Conservation (phyloP, 2,888 invertebrate genomes). For the Anorthoa munda region DNA sequence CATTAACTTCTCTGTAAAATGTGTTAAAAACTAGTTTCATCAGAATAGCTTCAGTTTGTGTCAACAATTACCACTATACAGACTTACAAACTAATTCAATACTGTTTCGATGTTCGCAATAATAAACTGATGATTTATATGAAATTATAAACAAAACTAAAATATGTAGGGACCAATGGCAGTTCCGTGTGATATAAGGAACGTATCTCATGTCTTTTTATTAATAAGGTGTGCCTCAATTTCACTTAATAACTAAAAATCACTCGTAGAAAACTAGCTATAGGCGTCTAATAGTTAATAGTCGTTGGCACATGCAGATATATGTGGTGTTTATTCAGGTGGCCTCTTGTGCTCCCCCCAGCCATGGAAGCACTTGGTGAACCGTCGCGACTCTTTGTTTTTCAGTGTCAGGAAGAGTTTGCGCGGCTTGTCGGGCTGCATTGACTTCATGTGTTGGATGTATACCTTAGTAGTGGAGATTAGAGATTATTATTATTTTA, state of each 20-base stretch:
- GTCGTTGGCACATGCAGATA: constrained; percentile 40
- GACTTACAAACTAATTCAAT: constrained; percentile 48
- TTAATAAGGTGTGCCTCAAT: constrained; percentile 35
- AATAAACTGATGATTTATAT: constrained; percentile 26
- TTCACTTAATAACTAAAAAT: constrained; percentile 50
- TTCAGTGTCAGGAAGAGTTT: constrained; percentile 98
- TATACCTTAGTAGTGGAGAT: constrained; percentile 94
- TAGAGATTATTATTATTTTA: neutral
- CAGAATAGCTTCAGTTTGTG: constrained; percentile 21
- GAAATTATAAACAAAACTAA: constrained; percentile 17
- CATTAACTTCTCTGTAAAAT: constrained; percentile 5
- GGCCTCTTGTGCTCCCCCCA: constrained; percentile 98
- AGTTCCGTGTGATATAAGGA: constrained; percentile 35
- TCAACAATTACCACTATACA: constrained; percentile 15
- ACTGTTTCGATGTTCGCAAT: constrained; percentile 42
- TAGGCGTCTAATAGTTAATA: constrained; percentile 45
- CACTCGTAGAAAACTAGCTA: constrained; percentile 46
- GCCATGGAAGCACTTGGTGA: constrained; percentile 99
- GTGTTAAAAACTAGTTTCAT: constrained; percentile 5
- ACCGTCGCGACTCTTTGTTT: constrained; percentile 98
- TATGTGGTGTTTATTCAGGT: constrained; percentile 91
- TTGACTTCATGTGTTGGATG: constrained; percentile 98
- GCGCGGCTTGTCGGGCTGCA: constrained; percentile 97
- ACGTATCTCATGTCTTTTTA: constrained; percentile 35
- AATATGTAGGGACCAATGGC: constrained; percentile 7